Conservation (phyloP, 2,113 vertebrate genomes). For the Cebidichthys violaceus region DNA sequence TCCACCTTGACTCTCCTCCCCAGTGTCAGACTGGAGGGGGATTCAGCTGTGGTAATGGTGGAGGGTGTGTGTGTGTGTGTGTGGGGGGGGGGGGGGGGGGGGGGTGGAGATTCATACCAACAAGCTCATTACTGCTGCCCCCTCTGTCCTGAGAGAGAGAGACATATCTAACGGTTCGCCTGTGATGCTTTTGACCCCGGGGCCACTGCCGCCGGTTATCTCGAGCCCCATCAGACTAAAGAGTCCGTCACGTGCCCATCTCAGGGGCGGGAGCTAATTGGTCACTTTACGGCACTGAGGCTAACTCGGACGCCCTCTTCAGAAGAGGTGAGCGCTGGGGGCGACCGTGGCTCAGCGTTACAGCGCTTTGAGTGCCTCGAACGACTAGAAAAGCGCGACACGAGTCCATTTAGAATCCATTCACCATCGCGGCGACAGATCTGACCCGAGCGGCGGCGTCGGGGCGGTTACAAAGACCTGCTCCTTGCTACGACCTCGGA, state of each 20-base stretch:
- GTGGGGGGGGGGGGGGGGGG: not conserved
- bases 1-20: constrained; percentile 14
- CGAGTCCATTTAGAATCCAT: not conserved
- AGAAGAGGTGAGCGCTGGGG: constrained; percentile 28
- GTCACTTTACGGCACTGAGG: constrained; percentile 47
- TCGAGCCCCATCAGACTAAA: constrained; percentile 47
- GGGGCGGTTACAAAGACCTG: constrained; percentile 20
- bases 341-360: not conserved
- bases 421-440: constrained; percentile 30
- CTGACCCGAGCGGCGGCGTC: not conserved
- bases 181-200: constrained; percentile 49
- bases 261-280: constrained; percentile 60
- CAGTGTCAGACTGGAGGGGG: constrained; percentile 13
- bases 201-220: constrained; percentile 15
- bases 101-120: constrained; percentile 42
- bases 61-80: not conserved
- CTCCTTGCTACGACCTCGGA: constrained; percentile 29
- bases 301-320: constrained; percentile 21
- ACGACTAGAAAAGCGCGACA: not conserved
- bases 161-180: constrained; percentile 53
- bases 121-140: constrained; percentile 27
- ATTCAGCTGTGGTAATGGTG: constrained; percentile 14
- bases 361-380: not conserved
- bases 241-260: constrained; percentile 37
- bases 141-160: constrained; percentile 30